Evolutionary conservation across 35 echinoderm and acorn worm species (phyloP), one percentile per base, ranked within the genome.

Genomic region (Ophiothrix spiculata): DNA sequence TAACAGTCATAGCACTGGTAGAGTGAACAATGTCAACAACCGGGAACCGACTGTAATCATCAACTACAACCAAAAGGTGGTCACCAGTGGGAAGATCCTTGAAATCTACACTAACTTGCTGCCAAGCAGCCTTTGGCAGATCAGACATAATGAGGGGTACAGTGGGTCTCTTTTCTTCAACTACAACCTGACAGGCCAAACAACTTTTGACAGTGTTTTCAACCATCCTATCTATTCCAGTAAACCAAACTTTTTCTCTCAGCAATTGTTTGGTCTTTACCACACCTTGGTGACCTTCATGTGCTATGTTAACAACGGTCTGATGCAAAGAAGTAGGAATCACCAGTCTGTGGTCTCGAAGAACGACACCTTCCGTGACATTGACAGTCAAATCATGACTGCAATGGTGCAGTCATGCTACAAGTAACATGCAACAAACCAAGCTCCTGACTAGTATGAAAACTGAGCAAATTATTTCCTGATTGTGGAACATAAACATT

Each of bases 221-320:
- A 4, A 88, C 87, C 8, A 73, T 23, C 15, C 75, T 90, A 56
- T 97, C 94, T 16, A 89, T 89, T 12, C 79, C 83, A 23, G 90
- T 81, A 56, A 97, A 89, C 90, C 94, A 97, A 0, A 97, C 87
- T 88, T 92, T 97, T 33, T 97, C 73, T 15, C 90, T 39, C n/a
- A 96, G 39, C 32, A 97, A 79, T 34, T 91, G 90, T 77, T 93
- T 93, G 10, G 84, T 90, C 42, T 86, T 89, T 4, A 90, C 84
- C 8, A 90, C 76, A 38, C 91, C 94, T 88, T 90, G 87, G 46
- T 97, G 83, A 33, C 82, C 87, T 60, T 85, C 79, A 34, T 93
- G 90, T 31, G 94, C 94, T 25, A 93, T 74, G n/a, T 84, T 56
- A 28, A 93, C 56, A 10, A 89, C 91, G 54, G 34, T 28, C n/a